These are phyloP conservation scores for Phalacrocorax aristotelis DNA, from an alignment of 2,113 vertebrate genomes.

Conservation along the genomic window DNA sequence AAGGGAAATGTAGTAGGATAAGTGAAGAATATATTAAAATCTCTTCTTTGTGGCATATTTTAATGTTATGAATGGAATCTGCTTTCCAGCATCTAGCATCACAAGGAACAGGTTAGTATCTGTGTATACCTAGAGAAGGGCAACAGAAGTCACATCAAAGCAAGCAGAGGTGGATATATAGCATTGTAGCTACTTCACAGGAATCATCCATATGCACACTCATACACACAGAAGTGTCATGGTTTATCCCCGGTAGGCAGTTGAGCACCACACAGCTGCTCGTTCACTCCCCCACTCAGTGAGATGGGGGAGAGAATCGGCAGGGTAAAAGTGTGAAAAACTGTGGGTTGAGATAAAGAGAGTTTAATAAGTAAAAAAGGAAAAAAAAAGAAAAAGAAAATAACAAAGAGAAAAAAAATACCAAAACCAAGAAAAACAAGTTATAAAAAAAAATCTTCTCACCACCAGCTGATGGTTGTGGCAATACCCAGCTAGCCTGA, in stretches of 20 bases:
- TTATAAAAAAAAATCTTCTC: background rate
- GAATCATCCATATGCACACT: background rate
- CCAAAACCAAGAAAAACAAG: background rate
- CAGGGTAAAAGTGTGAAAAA: background rate
- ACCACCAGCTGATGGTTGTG: fast-evolving
- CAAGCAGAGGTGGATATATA: background rate
- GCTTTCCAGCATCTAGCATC: background rate
- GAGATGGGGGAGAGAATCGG: background rate
- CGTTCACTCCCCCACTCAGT: background rate
- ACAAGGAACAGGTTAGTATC: background rate
- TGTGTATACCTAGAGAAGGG: background rate
- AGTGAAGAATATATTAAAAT: background rate
- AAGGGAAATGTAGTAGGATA: background rate
- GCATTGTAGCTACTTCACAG: background rate
- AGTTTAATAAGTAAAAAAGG: background rate
- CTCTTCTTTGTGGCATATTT: background rate
- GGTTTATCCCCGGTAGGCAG: fast-evolving
- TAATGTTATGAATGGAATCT: background rate
- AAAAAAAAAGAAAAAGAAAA: background rate
- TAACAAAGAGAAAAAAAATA: background rate
- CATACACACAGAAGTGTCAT: background rate
- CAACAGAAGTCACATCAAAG: background rate
- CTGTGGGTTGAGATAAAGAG: background rate
- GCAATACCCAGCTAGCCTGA: too few species aligned
- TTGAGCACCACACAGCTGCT: background rate